Evolutionary conservation across 2,888 invertebrate genomes (phyloP), one percentile per base, ranked within the genome.

Genomic region (Mythimna vitellina): DNA sequence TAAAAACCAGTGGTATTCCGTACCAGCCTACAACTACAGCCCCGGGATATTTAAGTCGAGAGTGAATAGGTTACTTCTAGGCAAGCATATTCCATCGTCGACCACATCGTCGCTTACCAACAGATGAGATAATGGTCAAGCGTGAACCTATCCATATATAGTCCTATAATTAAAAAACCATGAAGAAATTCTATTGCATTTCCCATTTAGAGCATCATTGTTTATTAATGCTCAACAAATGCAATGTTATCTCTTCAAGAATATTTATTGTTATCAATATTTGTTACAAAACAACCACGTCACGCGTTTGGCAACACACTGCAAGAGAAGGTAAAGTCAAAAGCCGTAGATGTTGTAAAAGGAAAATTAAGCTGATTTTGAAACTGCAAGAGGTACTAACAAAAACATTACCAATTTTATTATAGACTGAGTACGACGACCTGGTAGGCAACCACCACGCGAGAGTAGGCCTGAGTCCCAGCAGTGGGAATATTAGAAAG

Each of bases 281-380:
- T 42, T 49, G 60, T 53, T 77, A 60, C 78, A 77, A 77, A 25
- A 35, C 3, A 7, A 35, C 29, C 25, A n/a, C 42, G 73, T 58
- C 32, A 58, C 5, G 29, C 17, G 8, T 76, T 53, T 22, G 12
- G 51, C 32, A 73, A 68, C 17, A 5, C 8, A 46, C 17, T 62
- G 0, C 12, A 14, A 76, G 56, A 70, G 12, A 25, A 35, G 49
- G n/a, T 7, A 5, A 35, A 25, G 14, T 35, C 17, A 9, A 4
- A n/a, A 22, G 6, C 0, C 8, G n/a, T 64, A 10, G n/a, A 5
- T 73, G 32, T 25, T 42, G 51, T 10, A 67, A 73, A 32, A 53
- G 12, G n/a, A 12, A 66, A 76, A 76, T 22, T 7, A 64, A 56
- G n/a, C 14, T 42, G 22, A 17, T 5, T 46, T 25, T 46, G 9